Evolutionary conservation across 2,888 invertebrate genomes (phyloP), one percentile per base, ranked within the genome.

Genomic region (Lutraria lutraria): DNA sequence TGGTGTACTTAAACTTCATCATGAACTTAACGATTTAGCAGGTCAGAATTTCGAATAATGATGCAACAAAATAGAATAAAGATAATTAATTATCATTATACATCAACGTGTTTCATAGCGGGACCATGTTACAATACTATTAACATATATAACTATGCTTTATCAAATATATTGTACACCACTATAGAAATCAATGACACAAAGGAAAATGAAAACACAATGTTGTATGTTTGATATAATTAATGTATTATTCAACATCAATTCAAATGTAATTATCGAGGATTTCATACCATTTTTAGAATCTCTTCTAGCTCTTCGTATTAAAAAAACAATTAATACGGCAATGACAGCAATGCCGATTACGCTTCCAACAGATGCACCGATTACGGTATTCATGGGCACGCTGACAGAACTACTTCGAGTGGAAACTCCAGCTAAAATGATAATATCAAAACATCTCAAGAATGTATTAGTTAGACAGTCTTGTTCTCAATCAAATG

Each of bases 331-430:
- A 8, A 8, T 60, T n/a, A 60, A 19, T 60, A 60, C n/a, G 60
- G 21, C 60, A 60, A 60, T 60, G n/a, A 60, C n/a, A 21, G n/a
- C 60, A 60, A 60, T 60, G n/a, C 60, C 60, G 4, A 60, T 19
- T 60, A 60, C 60, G n/a, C 60, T 60, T 60, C 60, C 60, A n/a
- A 60, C 60, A 60, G 60, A 60, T 21, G 60, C 60, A 60, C 60
- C 60, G 19, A 60, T 21, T 21, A 60, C n/a, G 0, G 60, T n/a
- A 60, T 60, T 21, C 19, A 21, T 8, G 8, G 19, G 21, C 0
- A 16, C n/a, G n/a, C n/a, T n/a, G 8, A 0, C 19, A 21, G 19
- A 19, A 60, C 60, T 21, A n/a, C n/a, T 21, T 0, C n/a, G 60
- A 21, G 60, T n/a, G 60, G 60, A 21, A 0, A 60, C 60, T 60